Percentiles rank a stretch among this genome's conserved stretches.
Evolutionary conservation across 2,797 vertebrate species (phyloP).

Genomic region (Sternarchorhynchus goeldii): DNA sequence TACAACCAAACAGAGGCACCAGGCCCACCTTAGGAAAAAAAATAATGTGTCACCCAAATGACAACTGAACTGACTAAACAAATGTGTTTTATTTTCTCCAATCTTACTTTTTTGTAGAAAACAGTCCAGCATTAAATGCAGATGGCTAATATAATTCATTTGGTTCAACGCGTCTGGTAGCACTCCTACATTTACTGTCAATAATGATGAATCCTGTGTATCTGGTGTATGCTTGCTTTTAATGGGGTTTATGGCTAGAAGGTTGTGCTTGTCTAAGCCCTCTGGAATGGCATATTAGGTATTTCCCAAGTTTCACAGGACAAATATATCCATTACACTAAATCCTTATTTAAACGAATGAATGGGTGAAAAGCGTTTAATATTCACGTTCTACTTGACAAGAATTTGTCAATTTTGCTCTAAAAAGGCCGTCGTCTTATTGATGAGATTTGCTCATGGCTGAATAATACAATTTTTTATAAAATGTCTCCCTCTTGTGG

Average conservation of each 20-base stretch:
- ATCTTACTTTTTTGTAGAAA: no score
- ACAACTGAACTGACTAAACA: no score
- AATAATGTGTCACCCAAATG: no score
- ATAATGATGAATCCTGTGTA: slow-evolving; percentile 13
- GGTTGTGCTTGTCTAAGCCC: slow-evolving; percentile 17
- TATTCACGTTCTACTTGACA: background rate
- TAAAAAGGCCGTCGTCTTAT: background rate
- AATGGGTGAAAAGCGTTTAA: background rate
- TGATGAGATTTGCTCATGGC: background rate
- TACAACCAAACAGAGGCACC: no score
- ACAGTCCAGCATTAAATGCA: no score
- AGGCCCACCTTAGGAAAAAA: no score
- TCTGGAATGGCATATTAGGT: slow-evolving; percentile 1
- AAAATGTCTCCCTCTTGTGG: slow-evolving; percentile 22
- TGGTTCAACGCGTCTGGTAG: background rate
- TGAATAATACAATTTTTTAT: background rate
- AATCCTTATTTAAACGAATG: background rate
- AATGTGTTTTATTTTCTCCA: no score
- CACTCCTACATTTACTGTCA: slow-evolving; percentile 13
- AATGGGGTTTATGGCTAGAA: slow-evolving; percentile 30
- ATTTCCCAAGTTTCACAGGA: background rate
- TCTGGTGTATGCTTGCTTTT: background rate
- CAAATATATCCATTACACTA: slow-evolving; percentile 10
- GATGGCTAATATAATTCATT: background rate
- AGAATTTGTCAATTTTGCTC: background rate